Percentiles rank a stretch among this genome's conserved stretches.
Conservation (phyloP, 2,888 invertebrate genomes). For the Calameuta pallipes region DNA sequence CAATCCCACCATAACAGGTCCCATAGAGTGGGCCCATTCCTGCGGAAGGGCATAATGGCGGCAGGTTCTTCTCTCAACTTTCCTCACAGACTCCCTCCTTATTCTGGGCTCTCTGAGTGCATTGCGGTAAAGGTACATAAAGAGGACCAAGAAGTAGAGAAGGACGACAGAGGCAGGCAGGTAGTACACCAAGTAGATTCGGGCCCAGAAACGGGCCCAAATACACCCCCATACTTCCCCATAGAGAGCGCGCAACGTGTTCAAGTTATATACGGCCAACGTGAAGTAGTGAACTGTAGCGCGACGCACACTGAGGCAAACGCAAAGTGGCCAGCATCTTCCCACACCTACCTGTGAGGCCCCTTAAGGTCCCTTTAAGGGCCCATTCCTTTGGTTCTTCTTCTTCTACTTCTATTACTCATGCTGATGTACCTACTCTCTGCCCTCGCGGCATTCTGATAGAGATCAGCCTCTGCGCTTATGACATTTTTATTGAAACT, state of each 20-base stretch:
- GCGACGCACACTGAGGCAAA: conserved; percentile 2
- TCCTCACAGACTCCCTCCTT: conserved; percentile 1
- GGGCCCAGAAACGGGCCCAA: conserved; percentile 20
- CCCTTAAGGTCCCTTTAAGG: conserved; percentile 1
- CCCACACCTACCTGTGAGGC: conserved; percentile 44
- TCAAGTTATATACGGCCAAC: conserved; percentile 9
- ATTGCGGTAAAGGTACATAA: neutral
- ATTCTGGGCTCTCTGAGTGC: neutral
- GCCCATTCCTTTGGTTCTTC: conserved; percentile 17
- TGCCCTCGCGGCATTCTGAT: conserved; percentile 31
- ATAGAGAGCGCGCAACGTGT: neutral
- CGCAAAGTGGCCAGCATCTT: conserved; percentile 49
- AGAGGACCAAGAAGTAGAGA: conserved; percentile 8
- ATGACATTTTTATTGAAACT: conserved; percentile 40
- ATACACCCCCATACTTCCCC: conserved; percentile 19
- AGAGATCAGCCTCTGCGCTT: conserved; percentile 34
- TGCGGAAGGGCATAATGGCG: conserved; percentile 24
- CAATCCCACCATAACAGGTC: conserved; percentile 34
- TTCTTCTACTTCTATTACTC: neutral
- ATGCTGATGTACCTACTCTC: neutral
- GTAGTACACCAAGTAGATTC: conserved; percentile 31
- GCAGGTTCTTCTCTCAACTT: conserved; percentile 30
- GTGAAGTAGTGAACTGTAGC: neutral
- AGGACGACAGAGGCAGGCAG: conserved; percentile 24
- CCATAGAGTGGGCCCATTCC: conserved; percentile 21